Conservation (phyloP, 2,113 vertebrate species). For the Hepsetus odoe region DNA sequence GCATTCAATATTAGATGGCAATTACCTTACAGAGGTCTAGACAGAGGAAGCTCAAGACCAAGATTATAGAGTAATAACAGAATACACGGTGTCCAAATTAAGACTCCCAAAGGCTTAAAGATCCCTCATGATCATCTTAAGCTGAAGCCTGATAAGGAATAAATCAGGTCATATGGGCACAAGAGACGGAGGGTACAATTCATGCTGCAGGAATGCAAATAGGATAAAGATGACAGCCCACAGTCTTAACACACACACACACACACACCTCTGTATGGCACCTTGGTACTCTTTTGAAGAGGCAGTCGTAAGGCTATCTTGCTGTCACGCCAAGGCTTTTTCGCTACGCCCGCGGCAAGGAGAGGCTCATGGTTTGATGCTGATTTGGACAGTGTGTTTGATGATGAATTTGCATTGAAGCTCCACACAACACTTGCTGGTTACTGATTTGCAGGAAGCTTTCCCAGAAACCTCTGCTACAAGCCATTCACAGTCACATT, state of each 20-base stretch:
- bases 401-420: slow-evolving; percentile 31
- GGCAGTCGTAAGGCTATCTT: not conserved
- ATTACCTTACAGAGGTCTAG: not conserved
- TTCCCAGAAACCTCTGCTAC: slow-evolving; percentile 12
- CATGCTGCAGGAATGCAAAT: not conserved
- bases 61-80: no score
- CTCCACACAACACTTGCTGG: not conserved
- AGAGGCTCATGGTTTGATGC: not conserved
- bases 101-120: slow-evolving; percentile 11
- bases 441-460: slow-evolving; percentile 27
- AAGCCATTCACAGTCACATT: not conserved
- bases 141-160: slow-evolving; percentile 4
- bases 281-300: not conserved
- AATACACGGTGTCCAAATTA: no score
- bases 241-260: not conserved
- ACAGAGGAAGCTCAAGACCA: no score
- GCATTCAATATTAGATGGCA: not conserved
- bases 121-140: slow-evolving; percentile 23
- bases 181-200: not conserved
- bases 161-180: slow-evolving; percentile 1
- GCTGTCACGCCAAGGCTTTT: not conserved
- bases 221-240: slow-evolving; percentile 3
- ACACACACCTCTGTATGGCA: not conserved
- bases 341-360: not conserved
- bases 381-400: slow-evolving; percentile 26